Evolutionary conservation across 2,797 vertebrate species (phyloP).

Genomic region (Saxicola maurus): DNA sequence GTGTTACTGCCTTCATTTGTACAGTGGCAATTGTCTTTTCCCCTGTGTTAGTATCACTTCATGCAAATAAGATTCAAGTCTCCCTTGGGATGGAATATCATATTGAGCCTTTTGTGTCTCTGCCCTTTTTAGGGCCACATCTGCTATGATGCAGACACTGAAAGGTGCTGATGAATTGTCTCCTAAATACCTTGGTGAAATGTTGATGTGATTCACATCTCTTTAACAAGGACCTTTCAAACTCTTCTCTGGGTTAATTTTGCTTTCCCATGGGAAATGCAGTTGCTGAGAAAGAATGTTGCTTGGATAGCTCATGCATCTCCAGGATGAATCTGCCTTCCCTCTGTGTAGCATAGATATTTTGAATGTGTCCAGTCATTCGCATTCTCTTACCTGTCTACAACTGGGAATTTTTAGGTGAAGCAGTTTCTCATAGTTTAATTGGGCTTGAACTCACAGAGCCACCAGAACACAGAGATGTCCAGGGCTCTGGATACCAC

Average conservation of each 20-base stretch:
- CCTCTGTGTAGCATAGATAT: background rate
- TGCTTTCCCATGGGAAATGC: background rate
- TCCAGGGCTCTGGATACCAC: background rate
- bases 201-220: fast-evolving
- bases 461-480: background rate
- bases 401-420: background rate
- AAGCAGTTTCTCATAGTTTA: background rate
- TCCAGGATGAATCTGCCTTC: background rate
- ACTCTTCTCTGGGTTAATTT: background rate
- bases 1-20: background rate
- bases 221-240: background rate
- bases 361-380: background rate
- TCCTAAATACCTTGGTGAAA: background rate
- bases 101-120: background rate
- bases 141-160: background rate
- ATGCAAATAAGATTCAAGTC: background rate
- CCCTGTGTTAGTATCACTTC: background rate
- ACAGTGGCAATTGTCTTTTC: background rate
- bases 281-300: background rate
- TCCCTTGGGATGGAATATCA: background rate
- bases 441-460: background rate
- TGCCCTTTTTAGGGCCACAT: background rate
- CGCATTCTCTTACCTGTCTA: background rate
- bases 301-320: background rate
- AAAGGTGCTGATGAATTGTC: background rate